Conservation (phyloP, 2,797 vertebrate genomes). For the Mustela erminea region DNA sequence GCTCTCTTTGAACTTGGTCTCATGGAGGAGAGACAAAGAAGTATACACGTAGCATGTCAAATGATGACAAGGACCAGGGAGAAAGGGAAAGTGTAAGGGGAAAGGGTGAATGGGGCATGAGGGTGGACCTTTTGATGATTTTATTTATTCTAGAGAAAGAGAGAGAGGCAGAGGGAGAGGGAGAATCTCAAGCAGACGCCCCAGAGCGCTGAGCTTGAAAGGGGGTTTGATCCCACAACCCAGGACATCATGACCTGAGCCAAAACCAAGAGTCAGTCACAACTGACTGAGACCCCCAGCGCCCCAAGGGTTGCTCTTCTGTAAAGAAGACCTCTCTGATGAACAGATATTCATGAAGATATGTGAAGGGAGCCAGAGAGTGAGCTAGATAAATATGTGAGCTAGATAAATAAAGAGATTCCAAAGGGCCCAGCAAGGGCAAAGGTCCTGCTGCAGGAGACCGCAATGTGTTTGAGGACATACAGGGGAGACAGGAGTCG, state of each 20-base stretch:
- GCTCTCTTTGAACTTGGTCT: neutral
- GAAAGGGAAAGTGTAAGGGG: neutral
- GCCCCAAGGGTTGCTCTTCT: neutral
- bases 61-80: neutral
- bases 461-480: neutral
- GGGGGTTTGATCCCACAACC: neutral
- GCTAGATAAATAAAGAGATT: neutral
- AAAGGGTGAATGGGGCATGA: neutral
- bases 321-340: neutral
- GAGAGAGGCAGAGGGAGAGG: neutral
- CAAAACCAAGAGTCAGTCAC: neutral
- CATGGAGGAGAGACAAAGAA: neutral
- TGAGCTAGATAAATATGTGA: neutral
- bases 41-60: neutral
- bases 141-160: neutral
- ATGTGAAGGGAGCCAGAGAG: neutral
- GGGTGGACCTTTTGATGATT: neutral
- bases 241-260: neutral
- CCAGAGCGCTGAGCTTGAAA: rapidly evolving
- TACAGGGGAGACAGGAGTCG: neutral
- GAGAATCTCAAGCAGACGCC: neutral
- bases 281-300: neutral
- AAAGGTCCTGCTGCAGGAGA: neutral
- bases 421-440: too few species aligned
- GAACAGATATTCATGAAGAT: neutral